Base-by-base conservation (phyloP, 2,888 invertebrate genomes). In the Nemotelus pantherinus region DNA sequence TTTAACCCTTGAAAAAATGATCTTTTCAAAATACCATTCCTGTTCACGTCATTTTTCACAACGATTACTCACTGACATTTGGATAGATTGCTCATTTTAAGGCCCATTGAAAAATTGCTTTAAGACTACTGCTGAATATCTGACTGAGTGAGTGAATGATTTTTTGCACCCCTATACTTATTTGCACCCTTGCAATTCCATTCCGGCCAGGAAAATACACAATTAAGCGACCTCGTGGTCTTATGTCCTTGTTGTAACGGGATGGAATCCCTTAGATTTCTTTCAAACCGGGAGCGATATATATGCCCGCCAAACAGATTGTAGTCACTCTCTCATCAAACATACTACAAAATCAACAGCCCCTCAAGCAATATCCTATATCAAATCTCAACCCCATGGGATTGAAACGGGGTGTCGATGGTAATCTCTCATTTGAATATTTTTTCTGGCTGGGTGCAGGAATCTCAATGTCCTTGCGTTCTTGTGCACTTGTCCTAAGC, bases 351-450 rank as follows among this genome's bases (percentile, higher is more conserved):
- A 25, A 79, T 77, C 77, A 63, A 75, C 25, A 25, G 25, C 70
- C 77, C 70, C 53, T 50, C 55, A 75, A 68, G 68, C 67, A 71
- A 77, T 72, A 76, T 79, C 77, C 75, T 64, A 77, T 79, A 25
- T 25, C 65, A 79, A 79, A 79, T 60, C 67, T 67, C 63, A 10
- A 68, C 53, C 68, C 70, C 53, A 70, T 7, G 70, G 70, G 60
- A 50, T 50, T 50, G 5, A 9, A 67, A 2, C 50, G 50, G n/a
- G 25, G 70, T 70, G 53, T 63, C 71, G 39, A 60, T 67, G 76
- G 71, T 71, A 75, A 75, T 77, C 77, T 68, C 77, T 77, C 75
- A 77, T 77, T 79, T 77, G 76, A 77, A 79, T 77, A 77, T 58
- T 75, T 60, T 55, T 41, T 25, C 25, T 63, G 43, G 3, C 5